Percentiles rank a stretch among this genome's conserved stretches.
phyloP scores from a whole-genome alignment of 2,113 vertebrate genomes.

The Heptranchias perlo region DNA sequence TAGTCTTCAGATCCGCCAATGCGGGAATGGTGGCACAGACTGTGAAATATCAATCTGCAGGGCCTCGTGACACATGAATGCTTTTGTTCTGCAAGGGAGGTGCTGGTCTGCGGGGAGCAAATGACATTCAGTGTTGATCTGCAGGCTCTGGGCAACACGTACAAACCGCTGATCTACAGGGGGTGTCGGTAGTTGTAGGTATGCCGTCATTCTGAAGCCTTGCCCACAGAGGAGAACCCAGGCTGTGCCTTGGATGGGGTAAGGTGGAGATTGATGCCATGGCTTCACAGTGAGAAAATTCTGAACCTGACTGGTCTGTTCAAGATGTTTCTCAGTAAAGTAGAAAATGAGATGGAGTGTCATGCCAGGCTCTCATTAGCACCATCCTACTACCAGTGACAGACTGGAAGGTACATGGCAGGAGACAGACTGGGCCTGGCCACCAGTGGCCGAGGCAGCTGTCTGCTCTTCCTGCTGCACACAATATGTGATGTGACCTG shows the following conservation, averaged over 20 bases:
- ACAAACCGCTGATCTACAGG: neutral
- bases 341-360: neutral
- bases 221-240: neutral
- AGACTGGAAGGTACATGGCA: neutral
- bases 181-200: neutral
- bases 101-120: neutral
- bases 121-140: neutral
- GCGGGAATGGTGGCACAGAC: neutral
- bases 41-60: neutral
- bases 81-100: neutral
- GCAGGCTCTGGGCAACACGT: neutral
- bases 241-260: neutral
- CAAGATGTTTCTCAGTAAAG: neutral
- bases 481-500: neutral
- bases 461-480: neutral
- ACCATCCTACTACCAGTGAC: neutral
- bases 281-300: neutral
- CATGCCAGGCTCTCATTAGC: neutral
- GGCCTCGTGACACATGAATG: neutral
- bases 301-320: neutral
- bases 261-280: neutral
- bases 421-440: neutral
- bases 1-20: neutral
- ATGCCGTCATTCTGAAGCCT: neutral
- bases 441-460: too few species aligned